A percentile compares a stretch with the other conserved stretches of the same genome.
These are phyloP conservation scores for Ectropis grisescens DNA, from an alignment of 1,140 invertebrate species.

Conservation along the genomic window DNA sequence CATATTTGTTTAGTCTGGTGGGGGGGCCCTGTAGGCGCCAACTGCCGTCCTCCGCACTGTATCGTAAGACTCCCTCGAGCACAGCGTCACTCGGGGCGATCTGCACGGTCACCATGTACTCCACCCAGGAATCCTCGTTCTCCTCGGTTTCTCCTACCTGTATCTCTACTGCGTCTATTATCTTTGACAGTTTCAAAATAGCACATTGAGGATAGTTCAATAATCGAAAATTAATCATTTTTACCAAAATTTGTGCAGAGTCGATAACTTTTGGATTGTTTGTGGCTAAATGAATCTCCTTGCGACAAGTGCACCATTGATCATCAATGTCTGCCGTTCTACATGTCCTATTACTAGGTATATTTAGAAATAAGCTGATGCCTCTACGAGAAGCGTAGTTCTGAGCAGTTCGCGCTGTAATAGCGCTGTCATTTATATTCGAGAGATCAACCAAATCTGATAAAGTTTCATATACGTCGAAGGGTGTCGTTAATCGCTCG, in stretches of 20 bases:
- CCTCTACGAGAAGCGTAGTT: constrained; percentile 40
- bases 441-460: constrained; percentile 20
- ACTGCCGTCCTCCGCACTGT: not conserved
- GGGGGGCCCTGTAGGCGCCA: constrained; percentile 75
- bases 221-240: constrained; percentile 74
- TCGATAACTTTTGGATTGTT: constrained; percentile 46
- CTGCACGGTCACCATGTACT: constrained; percentile 72
- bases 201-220: constrained; percentile 71
- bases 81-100: constrained; percentile 76
- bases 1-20: constrained; percentile 81
- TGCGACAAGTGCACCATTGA: constrained; percentile 85
- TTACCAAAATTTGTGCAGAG: constrained; percentile 68
- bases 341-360: constrained; percentile 80
- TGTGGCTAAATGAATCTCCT: constrained; percentile 47
- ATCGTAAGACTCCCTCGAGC: constrained; percentile 77
- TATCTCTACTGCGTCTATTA: constrained; percentile 61
- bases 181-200: constrained; percentile 54
- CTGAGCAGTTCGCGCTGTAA: constrained; percentile 5
- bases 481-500: constrained; percentile 79
- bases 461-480: constrained; percentile 79
- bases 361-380: constrained; percentile 78
- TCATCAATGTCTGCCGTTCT: constrained; percentile 76
- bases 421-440: constrained; percentile 12
- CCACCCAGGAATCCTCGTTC: constrained; percentile 16
- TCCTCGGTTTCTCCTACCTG: too few relatives aligned